Evolutionary conservation across 1,140 invertebrate genomes (phyloP).

Genomic region (Brachionus rubens): DNA sequence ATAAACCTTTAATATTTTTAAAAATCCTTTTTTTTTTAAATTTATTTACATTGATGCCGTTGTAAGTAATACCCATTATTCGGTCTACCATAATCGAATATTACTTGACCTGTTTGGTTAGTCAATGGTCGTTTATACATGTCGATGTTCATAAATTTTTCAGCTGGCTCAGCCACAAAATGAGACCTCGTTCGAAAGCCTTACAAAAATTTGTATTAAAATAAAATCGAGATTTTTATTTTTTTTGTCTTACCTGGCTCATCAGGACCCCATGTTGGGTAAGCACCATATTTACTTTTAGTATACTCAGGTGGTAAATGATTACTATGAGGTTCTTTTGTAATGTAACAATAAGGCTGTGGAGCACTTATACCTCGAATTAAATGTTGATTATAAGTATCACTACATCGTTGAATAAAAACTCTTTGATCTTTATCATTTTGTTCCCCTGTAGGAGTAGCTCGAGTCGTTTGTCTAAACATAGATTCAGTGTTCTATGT

Average conservation of each 20-base stretch:
- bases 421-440: slow-evolving; percentile 49
- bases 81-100: slow-evolving; percentile 55
- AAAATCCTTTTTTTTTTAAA: neutral
- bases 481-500: slow-evolving; percentile 42
- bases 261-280: slow-evolving; percentile 55
- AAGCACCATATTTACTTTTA: slow-evolving; percentile 52
- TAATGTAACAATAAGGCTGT: slow-evolving; percentile 54
- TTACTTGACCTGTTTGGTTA: slow-evolving; percentile 52
- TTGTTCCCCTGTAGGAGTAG: slow-evolving; percentile 47
- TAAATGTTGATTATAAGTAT: slow-evolving; percentile 53
- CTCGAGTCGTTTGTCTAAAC: slow-evolving; percentile 49
- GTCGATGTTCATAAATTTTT: slow-evolving; percentile 55
- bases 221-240: too few species aligned
- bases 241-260: slow-evolving; percentile 52
- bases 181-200: slow-evolving; percentile 54
- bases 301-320: slow-evolving; percentile 52
- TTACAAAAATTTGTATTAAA: slow-evolving; percentile 40
- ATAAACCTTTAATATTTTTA: slow-evolving; percentile 10
- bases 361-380: slow-evolving; percentile 51
- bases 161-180: slow-evolving; percentile 53
- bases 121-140: slow-evolving; percentile 56
- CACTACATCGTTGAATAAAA: slow-evolving; percentile 52
- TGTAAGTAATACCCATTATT: slow-evolving; percentile 56
- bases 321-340: slow-evolving; percentile 51
- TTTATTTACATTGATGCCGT: slow-evolving; percentile 54